A percentile compares a stretch with the other conserved stretches of the same genome.
Evolutionary conservation across 2,888 invertebrate species (phyloP).

Genomic region (Acanthosoma haemorrhoidale): DNA sequence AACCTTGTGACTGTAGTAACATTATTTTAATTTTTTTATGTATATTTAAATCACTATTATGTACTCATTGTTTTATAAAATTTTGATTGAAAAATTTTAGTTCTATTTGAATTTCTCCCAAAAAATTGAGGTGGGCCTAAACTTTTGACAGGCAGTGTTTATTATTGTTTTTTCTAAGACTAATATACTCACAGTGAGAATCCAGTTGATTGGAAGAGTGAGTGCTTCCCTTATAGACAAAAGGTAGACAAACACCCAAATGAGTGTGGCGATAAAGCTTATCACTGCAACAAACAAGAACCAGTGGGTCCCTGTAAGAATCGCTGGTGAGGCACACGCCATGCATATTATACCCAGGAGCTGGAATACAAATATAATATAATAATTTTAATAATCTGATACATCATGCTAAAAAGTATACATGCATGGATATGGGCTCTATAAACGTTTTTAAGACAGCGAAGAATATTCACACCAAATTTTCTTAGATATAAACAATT

Average conservation of each 20-base stretch:
- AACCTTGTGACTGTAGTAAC: too few relatives aligned
- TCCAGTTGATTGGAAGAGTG: slow-evolving; percentile 76
- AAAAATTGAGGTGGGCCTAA: too few relatives aligned
- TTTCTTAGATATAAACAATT: too few relatives aligned
- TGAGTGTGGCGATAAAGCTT: slow-evolving; percentile 73
- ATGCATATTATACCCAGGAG: slow-evolving; percentile 78
- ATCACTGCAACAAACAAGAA: slow-evolving; percentile 79
- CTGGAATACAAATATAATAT: slow-evolving; percentile 53
- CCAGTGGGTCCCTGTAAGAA: slow-evolving; percentile 61
- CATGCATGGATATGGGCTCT: too few relatives aligned
- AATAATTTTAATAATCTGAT: neutral
- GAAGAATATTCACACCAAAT: too few relatives aligned
- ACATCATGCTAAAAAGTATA: too few relatives aligned
- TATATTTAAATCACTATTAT: neutral
- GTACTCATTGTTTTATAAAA: neutral
- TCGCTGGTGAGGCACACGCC: slow-evolving; percentile 69
- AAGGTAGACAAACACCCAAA: slow-evolving; percentile 76
- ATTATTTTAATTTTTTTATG: too few relatives aligned
- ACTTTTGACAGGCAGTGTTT: too few relatives aligned
- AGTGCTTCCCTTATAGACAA: slow-evolving; percentile 73
- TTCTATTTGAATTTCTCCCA: too few relatives aligned
- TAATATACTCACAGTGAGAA: slow-evolving; percentile 63
- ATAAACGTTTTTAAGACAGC: too few relatives aligned
- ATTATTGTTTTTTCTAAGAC: too few relatives aligned
- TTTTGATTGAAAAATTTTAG: neutral